phyloP scores from a whole-genome alignment of 2,113 vertebrate genomes.

The Sminthopsis crassicaudata region DNA sequence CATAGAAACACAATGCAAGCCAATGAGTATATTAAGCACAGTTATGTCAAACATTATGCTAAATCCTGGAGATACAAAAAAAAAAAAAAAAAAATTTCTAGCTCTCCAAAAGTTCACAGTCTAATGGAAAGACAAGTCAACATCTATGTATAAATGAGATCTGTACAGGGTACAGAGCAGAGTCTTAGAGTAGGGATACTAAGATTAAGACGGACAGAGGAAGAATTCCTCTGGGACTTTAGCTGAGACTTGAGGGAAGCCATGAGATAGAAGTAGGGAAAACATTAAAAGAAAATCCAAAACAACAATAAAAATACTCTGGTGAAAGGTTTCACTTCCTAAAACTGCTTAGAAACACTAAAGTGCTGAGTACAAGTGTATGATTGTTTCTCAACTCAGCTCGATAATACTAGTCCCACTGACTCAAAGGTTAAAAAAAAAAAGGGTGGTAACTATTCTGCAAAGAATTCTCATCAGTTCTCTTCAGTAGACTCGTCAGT shows the following conservation, averaged over 20 bases:
- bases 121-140: background rate
- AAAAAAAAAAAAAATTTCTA: background rate
- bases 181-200: no score
- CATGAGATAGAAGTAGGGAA: background rate
- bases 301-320: background rate
- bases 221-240: background rate
- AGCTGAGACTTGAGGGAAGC: background rate
- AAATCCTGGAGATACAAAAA: background rate
- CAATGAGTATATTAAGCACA: background rate
- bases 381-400: conserved; percentile 9
- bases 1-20: background rate
- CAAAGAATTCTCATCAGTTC: conserved; percentile 11
- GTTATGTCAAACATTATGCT: background rate
- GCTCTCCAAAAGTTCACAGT: background rate
- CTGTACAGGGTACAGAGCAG: background rate
- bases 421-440: conserved; percentile 32
- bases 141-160: background rate
- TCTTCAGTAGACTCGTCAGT: conserved; percentile 1
- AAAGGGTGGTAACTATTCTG: background rate
- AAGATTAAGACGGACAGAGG: no score
- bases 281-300: background rate
- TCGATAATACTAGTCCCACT: conserved; percentile 25
- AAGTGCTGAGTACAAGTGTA: background rate
- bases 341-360: conserved; percentile 22
- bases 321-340: background rate